A percentile compares a stretch with the other conserved stretches of the same genome.
Conservation (phyloP, 2,888 invertebrate genomes). For the Oxystoma pomonae region DNA sequence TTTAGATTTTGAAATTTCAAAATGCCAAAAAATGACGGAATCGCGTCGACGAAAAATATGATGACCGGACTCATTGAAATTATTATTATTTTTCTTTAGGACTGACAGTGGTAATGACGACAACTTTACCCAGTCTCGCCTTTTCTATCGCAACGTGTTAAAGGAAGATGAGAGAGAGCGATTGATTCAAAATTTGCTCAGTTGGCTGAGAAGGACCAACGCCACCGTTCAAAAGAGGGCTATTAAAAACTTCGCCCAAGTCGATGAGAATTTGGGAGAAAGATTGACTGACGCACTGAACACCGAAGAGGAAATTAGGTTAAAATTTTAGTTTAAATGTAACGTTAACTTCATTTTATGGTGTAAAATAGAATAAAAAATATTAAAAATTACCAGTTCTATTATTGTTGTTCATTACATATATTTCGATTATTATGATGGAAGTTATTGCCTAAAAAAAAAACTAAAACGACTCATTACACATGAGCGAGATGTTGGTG, state of each 20-base stretch:
- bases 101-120: constrained; percentile 80
- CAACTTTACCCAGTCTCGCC: constrained; percentile 81
- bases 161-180: constrained; percentile 65
- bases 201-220: constrained; percentile 70
- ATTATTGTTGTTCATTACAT: too few relatives aligned
- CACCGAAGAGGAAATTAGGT: constrained; percentile 25
- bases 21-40: too few relatives aligned
- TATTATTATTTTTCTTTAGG: constrained; percentile 49
- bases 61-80: too few relatives aligned
- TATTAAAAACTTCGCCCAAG: constrained; percentile 75
- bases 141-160: constrained; percentile 76
- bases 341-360: too few relatives aligned
- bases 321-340: constrained; percentile 32
- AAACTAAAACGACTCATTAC: too few relatives aligned
- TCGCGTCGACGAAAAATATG: too few relatives aligned
- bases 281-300: constrained; percentile 54
- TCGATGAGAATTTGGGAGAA: constrained; percentile 73
- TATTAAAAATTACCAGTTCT: too few relatives aligned
- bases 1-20: too few relatives aligned
- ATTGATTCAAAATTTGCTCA: constrained; percentile 74
- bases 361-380: too few relatives aligned
- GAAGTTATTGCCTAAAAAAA: too few relatives aligned
- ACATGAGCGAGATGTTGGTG: too few relatives aligned
- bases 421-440: too few relatives aligned
- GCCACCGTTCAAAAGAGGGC: constrained; percentile 82